Evolutionary conservation across 2,797 vertebrate species (phyloP).

Genomic region (Tachyglossus aculeatus): DNA sequence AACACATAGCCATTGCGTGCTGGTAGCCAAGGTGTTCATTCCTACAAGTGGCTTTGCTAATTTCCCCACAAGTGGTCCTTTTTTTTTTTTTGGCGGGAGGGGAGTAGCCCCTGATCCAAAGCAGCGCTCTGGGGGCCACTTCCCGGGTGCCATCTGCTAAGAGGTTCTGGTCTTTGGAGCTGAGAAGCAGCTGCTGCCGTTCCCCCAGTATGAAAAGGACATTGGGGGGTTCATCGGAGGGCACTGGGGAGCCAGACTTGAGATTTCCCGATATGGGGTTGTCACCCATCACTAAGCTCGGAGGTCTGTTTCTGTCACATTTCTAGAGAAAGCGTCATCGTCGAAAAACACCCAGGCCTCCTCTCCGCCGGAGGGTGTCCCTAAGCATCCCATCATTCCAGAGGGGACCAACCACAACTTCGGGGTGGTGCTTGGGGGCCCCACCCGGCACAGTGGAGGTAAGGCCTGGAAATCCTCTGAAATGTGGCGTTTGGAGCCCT

Average conservation of each 20-base stretch:
- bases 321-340: conserved; percentile 76
- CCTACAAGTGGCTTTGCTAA: too few species aligned
- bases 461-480: not conserved
- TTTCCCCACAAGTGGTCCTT: too few species aligned
- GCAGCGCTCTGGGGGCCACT: not conserved
- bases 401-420: conserved; percentile 83
- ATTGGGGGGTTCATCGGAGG: not conserved
- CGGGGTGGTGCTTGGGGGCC: conserved; percentile 87
- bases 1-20: too few species aligned
- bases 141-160: not conserved
- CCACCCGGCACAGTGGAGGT: conserved; percentile 78
- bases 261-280: too few species aligned
- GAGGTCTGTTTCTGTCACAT: not conserved
- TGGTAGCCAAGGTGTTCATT: too few species aligned
- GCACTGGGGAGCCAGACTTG: not conserved
- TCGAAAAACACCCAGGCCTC: conserved; percentile 87
- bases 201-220: not conserved
- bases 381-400: conserved; percentile 80
- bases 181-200: not conserved
- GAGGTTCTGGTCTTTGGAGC: conserved; percentile 6
- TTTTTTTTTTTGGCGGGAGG: too few species aligned
- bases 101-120: too few species aligned
- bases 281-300: not conserved
- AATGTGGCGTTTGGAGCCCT: too few species aligned
- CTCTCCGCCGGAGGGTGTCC: conserved; percentile 73